Evolutionary conservation across 2,888 invertebrate genomes (phyloP).

Genomic region (Caenorhabditis virilis): DNA sequence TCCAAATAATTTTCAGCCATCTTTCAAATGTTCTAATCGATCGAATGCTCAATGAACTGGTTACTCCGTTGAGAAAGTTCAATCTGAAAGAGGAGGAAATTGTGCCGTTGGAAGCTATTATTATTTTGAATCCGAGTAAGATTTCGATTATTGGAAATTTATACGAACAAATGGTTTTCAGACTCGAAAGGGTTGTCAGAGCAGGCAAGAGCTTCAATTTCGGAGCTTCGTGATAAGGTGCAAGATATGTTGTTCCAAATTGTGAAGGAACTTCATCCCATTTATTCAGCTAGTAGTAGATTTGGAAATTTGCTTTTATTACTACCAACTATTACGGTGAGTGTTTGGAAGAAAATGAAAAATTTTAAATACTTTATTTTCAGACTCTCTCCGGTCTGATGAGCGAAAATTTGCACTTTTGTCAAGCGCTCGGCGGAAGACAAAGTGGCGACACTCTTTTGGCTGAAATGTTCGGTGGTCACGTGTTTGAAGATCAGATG

Average conservation of each 20-base stretch:
- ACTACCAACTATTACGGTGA: constrained; percentile 65
- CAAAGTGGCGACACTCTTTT: constrained; percentile 61
- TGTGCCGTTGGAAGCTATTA: constrained; percentile 67
- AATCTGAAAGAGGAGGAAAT: constrained; percentile 66
- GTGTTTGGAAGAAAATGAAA: background rate
- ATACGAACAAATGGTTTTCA: constrained; percentile 10
- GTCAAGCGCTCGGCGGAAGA: constrained; percentile 57
- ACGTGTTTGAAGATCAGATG: constrained; percentile 44
- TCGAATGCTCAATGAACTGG: constrained; percentile 66
- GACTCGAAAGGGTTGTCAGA: constrained; percentile 65
- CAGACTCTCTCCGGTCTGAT: constrained; percentile 67
- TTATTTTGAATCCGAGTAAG: constrained; percentile 66
- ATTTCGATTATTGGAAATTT: background rate
- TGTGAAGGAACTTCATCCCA: constrained; percentile 65
- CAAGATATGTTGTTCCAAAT: constrained; percentile 68
- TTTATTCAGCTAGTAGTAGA: constrained; percentile 60
- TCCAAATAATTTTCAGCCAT: constrained; percentile 50
- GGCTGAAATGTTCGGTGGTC: constrained; percentile 65
- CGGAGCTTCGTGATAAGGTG: constrained; percentile 63
- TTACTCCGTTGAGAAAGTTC: constrained; percentile 62
- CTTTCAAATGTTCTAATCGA: constrained; percentile 67
- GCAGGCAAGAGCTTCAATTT: constrained; percentile 56
- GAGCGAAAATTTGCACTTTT: constrained; percentile 68
- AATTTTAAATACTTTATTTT: constrained; percentile 6
- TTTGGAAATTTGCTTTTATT: constrained; percentile 66